phyloP scores from a whole-genome alignment of 2,113 vertebrate genomes.

The Dicaeum eximium region DNA sequence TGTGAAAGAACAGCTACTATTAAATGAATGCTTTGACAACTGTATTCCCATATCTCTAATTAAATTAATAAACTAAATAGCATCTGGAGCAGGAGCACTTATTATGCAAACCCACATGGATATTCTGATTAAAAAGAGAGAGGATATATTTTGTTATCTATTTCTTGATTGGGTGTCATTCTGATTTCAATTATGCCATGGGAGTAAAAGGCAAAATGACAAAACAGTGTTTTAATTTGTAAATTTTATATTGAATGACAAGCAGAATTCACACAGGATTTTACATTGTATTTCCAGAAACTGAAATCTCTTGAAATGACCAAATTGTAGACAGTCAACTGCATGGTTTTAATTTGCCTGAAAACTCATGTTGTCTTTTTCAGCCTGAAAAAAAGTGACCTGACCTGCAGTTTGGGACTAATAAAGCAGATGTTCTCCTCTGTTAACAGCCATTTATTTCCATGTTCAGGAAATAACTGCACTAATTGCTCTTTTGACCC shows the following conservation, averaged over 20 bases:
- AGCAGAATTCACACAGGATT: neutral
- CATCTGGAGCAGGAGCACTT: neutral
- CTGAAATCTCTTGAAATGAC: neutral
- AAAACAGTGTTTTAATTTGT: neutral
- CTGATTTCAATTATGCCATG: neutral
- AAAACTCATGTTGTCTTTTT: slow-evolving; percentile 41
- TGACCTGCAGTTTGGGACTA: slow-evolving; percentile 21
- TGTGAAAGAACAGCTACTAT: neutral
- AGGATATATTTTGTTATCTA: neutral
- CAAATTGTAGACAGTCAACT: neutral
- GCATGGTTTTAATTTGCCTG: neutral
- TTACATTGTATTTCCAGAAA: neutral
- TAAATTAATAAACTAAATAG: neutral
- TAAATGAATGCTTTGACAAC: neutral
- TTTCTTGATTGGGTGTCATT: neutral
- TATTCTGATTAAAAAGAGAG: slow-evolving; percentile 20
- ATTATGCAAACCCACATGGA: neutral
- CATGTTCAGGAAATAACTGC: slow-evolving; percentile 17
- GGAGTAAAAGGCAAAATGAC: neutral
- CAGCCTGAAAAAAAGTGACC: slow-evolving; percentile 34
- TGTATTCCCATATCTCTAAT: neutral
- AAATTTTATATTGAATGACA: neutral
- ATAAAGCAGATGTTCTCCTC: slow-evolving; percentile 47
- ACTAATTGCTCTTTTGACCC: slow-evolving; percentile 1
- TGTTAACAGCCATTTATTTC: slow-evolving; percentile 50